These are phyloP conservation scores for Macropus fuliginosus DNA, from an alignment of 2,797 vertebrate species.

Conservation along the genomic window DNA sequence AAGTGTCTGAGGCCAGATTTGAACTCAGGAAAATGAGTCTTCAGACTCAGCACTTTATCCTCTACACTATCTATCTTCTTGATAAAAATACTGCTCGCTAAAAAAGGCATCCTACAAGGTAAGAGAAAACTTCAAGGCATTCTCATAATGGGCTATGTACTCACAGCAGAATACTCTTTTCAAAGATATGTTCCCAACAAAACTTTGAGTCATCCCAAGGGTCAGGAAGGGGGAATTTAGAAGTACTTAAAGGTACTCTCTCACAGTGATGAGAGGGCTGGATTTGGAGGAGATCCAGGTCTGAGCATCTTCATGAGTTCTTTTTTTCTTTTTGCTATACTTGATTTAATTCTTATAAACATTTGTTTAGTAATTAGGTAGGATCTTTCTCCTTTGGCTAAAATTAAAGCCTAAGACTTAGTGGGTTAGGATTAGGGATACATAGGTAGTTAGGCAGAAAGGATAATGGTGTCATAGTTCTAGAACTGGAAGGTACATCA, in stretches of 20 bases:
- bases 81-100: background rate
- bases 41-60: background rate
- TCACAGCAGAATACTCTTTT: background rate
- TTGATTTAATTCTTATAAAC: background rate
- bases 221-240: background rate
- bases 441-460: background rate
- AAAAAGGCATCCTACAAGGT: background rate
- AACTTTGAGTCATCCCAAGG: background rate
- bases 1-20: background rate
- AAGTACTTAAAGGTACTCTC: background rate
- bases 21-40: background rate
- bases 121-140: background rate
- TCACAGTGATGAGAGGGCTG: background rate
- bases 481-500: background rate
- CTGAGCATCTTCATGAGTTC: background rate
- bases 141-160: background rate
- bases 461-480: background rate
- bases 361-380: background rate
- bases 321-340: background rate
- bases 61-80: background rate
- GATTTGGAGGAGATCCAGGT: background rate
- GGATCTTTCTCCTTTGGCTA: background rate
- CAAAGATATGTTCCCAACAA: background rate
- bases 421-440: background rate
- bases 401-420: background rate